A percentile compares a stretch with the other conserved stretches of the same genome.
Conservation (phyloP, 92 coral and sea anemone species). For the Plumapathes pennacea region DNA sequence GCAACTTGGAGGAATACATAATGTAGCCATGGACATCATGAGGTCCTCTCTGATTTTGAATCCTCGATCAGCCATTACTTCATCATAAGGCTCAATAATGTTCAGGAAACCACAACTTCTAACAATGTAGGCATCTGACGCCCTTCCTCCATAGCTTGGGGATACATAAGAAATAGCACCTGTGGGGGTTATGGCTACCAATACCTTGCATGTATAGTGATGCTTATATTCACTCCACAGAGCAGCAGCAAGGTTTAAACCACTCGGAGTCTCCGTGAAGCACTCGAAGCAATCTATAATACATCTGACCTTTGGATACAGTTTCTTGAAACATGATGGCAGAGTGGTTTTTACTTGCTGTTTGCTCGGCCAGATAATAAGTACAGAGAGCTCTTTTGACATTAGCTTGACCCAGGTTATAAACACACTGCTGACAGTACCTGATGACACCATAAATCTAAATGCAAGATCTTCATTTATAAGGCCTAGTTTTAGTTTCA, state of each 20-base stretch:
- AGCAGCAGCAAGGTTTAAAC: slow-evolving; percentile 58
- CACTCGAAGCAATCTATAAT: slow-evolving; percentile 66
- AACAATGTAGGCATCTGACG: slow-evolving; percentile 18
- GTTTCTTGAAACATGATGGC: slow-evolving; percentile 42
- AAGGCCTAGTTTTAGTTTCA: too few relatives aligned
- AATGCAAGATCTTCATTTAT: too few relatives aligned
- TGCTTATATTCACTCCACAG: slow-evolving; percentile 73
- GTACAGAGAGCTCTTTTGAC: slow-evolving; percentile 61
- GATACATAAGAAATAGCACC: slow-evolving; percentile 36
- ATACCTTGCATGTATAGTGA: slow-evolving; percentile 40
- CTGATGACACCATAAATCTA: too few relatives aligned
- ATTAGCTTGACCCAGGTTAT: slow-evolving; percentile 47
- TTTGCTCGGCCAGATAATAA: slow-evolving; percentile 60
- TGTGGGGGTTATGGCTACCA: slow-evolving; percentile 33
- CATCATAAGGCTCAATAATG: slow-evolving; percentile 62
- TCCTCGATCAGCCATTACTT: slow-evolving; percentile 72
- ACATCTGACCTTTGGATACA: slow-evolving; percentile 52
- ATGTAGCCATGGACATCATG: slow-evolving; percentile 57
- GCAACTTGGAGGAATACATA: slow-evolving; percentile 59
- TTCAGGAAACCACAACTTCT: slow-evolving; percentile 43
- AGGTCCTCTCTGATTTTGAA: slow-evolving; percentile 67
- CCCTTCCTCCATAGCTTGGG: slow-evolving; percentile 24
- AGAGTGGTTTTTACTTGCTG: slow-evolving; percentile 49
- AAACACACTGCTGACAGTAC: slow-evolving; percentile 45
- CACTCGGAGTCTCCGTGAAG: slow-evolving; percentile 63